Percentiles rank a stretch among this genome's conserved stretches.
These are phyloP conservation scores for Pachycephala philippinensis DNA, from an alignment of 2,113 vertebrate genomes.

Conservation along the genomic window DNA sequence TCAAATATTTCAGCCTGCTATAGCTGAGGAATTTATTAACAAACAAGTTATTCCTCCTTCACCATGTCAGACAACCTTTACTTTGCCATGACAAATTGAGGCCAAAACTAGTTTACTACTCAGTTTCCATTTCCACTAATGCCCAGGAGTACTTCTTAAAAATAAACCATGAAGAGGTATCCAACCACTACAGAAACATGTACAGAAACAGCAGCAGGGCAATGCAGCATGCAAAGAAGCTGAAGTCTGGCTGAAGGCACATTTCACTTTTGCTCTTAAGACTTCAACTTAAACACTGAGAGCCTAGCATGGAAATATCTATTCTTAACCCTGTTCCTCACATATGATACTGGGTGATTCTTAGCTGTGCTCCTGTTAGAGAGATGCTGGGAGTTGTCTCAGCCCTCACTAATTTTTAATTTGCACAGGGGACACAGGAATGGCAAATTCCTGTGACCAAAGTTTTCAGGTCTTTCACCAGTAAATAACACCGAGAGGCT, in stretches of 20 bases:
- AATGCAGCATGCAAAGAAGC: constrained; percentile 1
- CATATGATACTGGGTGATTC: background rate
- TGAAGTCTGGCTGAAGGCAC: background rate
- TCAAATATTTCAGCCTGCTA: background rate
- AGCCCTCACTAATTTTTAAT: background rate
- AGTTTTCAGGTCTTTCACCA: background rate
- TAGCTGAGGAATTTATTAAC: background rate
- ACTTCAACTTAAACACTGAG: background rate
- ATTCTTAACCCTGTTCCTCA: background rate
- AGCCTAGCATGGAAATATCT: background rate
- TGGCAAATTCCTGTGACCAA: background rate
- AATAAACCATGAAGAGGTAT: background rate
- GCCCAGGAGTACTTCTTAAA: background rate
- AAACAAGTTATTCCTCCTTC: background rate
- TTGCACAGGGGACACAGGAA: background rate
- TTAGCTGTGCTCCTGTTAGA: background rate
- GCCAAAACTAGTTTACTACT: background rate
- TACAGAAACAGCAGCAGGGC: background rate
- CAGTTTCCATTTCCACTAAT: background rate
- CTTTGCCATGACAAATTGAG: background rate
- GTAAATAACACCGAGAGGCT: background rate
- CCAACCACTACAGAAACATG: background rate
- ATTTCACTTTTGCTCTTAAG: background rate
- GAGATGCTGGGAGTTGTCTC: background rate
- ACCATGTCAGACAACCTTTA: background rate